phyloP scores from a whole-genome alignment of 2,113 vertebrate species.

The Chlorodrepanis virens region DNA sequence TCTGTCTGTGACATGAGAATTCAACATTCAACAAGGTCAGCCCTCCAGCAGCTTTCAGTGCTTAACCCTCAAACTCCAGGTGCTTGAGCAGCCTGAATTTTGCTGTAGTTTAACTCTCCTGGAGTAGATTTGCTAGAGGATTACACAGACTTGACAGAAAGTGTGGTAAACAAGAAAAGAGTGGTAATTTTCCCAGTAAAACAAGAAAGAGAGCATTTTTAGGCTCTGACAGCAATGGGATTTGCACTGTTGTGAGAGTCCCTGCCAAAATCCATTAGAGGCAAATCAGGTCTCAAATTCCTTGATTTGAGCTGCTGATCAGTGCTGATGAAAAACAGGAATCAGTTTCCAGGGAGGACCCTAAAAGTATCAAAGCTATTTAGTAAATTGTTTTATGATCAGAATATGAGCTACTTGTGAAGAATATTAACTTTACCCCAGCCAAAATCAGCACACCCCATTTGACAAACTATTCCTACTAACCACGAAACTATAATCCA shows the following conservation, averaged over 20 bases:
- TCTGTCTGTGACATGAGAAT: background rate
- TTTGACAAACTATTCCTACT: background rate
- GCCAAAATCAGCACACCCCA: background rate
- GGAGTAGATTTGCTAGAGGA: background rate
- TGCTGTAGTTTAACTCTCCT: background rate
- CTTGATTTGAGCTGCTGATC: background rate
- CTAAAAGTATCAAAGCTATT: background rate
- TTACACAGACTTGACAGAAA: background rate
- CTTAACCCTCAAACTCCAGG: background rate
- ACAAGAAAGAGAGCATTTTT: background rate
- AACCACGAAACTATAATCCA: background rate
- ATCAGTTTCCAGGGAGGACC: background rate
- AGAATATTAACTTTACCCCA: background rate
- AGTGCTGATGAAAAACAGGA: background rate
- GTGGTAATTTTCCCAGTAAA: background rate
- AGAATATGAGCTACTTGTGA: background rate
- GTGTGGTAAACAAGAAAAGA: background rate
- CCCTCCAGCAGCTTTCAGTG: background rate
- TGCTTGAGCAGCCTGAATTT: background rate
- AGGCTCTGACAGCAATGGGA: background rate
- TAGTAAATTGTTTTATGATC: background rate
- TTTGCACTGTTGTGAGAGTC: background rate
- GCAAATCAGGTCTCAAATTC: background rate
- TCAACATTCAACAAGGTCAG: background rate
- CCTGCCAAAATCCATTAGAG: background rate